Conservation (phyloP, 2,797 vertebrate genomes). For the Xenops minutus region DNA sequence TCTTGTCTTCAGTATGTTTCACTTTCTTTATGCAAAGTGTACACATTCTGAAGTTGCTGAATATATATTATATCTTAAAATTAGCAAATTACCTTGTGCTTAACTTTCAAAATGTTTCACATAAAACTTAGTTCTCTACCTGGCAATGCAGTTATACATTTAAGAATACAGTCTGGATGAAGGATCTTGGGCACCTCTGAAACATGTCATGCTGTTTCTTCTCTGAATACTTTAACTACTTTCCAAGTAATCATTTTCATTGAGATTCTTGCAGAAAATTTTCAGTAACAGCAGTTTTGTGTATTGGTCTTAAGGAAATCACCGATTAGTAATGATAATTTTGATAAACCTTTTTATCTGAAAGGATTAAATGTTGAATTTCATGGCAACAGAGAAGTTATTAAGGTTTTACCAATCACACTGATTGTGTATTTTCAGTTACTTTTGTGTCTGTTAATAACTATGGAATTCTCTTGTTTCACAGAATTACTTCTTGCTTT, state of each 20-base stretch:
- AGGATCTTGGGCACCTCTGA: neutral
- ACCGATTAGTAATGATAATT: neutral
- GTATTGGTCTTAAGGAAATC: neutral
- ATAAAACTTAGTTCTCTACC: neutral
- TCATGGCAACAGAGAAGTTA: neutral
- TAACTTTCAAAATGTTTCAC: neutral
- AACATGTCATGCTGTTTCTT: neutral
- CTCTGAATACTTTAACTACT: neutral
- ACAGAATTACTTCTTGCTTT: slow-evolving; percentile 98
- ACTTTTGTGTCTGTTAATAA: neutral
- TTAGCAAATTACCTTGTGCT: neutral
- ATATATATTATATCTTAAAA: neutral
- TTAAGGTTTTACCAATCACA: neutral
- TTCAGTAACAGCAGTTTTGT: neutral
- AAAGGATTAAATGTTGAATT: neutral
- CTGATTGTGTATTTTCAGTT: neutral
- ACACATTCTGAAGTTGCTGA: neutral
- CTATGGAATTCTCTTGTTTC: slow-evolving; percentile 9
- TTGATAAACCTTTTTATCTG: neutral
- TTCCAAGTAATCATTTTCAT: neutral
- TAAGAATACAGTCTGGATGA: neutral
- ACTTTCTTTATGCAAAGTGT: neutral
- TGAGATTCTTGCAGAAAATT: neutral
- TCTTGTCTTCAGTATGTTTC: neutral
- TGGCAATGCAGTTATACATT: neutral